These are phyloP conservation scores for Zaprionus bogoriensis DNA, from an alignment of 2,888 invertebrate species.

Conservation along the genomic window DNA sequence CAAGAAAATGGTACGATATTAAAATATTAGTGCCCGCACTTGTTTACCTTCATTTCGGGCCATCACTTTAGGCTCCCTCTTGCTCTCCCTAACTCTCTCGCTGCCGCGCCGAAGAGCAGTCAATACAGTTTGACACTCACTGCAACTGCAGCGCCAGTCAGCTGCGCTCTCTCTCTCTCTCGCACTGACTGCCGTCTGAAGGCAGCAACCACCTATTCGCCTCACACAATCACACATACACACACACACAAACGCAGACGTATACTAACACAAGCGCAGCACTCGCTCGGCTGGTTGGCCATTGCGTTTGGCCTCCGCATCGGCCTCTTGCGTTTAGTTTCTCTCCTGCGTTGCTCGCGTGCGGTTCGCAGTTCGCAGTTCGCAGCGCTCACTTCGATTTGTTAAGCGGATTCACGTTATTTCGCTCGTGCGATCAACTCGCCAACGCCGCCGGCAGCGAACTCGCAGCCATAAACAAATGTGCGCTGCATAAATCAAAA, in stretches of 20 bases:
- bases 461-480: conserved; percentile 53
- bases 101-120: not conserved
- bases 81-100: not conserved
- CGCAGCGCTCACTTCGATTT: conserved; percentile 11
- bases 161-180: conserved; percentile 48
- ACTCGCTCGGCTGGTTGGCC: conserved; percentile 55
- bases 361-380: conserved; percentile 53
- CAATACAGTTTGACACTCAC: conserved; percentile 31
- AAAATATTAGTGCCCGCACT: not conserved
- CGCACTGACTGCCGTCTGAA: conserved; percentile 23
- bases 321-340: conserved; percentile 49
- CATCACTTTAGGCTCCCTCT: not conserved
- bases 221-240: conserved; percentile 18
- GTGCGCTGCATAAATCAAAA: conserved; percentile 57
- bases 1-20: not conserved
- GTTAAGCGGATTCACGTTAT: conserved; percentile 14
- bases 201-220: conserved; percentile 43
- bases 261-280: conserved; percentile 35
- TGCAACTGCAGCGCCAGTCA: conserved; percentile 5
- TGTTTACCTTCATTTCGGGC: not conserved
- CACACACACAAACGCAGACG: not conserved
- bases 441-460: conserved; percentile 39
- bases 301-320: conserved; percentile 51
- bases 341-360: conserved; percentile 58
- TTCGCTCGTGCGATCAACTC: conserved; percentile 21